Evolutionary conservation across 2,888 invertebrate species (phyloP).

Genomic region (Acleris cristana): DNA sequence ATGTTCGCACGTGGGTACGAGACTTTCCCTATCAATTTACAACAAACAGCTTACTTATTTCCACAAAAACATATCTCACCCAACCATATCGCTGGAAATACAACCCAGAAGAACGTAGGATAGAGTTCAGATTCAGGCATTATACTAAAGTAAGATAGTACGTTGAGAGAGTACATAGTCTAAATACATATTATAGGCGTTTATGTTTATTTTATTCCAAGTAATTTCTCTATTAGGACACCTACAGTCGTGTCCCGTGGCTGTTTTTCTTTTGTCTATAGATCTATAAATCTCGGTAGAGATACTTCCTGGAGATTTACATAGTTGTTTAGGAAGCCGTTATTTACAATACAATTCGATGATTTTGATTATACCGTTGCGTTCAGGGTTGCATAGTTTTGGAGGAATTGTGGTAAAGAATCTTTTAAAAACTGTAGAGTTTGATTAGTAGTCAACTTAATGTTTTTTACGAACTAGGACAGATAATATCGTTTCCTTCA

Average conservation of each 20-base stretch:
- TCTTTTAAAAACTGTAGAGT: no score
- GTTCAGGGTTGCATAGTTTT: no score
- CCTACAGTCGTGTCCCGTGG: constrained; percentile 42
- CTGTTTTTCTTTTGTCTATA: constrained; percentile 36
- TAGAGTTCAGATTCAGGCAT: no score
- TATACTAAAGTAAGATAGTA: no score
- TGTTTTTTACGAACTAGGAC: no score
- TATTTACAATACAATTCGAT: constrained; percentile 20
- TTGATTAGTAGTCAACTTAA: no score
- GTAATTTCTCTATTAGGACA: constrained; percentile 80
- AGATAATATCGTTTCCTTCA: no score
- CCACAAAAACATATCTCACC: constrained; percentile 41
- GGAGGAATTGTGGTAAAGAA: no score
- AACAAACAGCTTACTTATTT: constrained; percentile 47
- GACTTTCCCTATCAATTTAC: constrained; percentile 76
- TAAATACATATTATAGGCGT: constrained; percentile 56
- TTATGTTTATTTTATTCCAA: constrained; percentile 71
- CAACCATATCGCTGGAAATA: not conserved
- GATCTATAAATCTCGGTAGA: constrained; percentile 28
- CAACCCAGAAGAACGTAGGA: no score
- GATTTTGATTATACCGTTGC: constrained; percentile 2
- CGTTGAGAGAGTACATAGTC: no score
- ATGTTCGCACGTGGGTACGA: constrained; percentile 77
- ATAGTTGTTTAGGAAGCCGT: constrained; percentile 33
- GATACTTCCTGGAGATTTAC: constrained; percentile 31